phyloP scores from a whole-genome alignment of 92 coral and sea anemone species.

The Virgularia gustaviana region DNA sequence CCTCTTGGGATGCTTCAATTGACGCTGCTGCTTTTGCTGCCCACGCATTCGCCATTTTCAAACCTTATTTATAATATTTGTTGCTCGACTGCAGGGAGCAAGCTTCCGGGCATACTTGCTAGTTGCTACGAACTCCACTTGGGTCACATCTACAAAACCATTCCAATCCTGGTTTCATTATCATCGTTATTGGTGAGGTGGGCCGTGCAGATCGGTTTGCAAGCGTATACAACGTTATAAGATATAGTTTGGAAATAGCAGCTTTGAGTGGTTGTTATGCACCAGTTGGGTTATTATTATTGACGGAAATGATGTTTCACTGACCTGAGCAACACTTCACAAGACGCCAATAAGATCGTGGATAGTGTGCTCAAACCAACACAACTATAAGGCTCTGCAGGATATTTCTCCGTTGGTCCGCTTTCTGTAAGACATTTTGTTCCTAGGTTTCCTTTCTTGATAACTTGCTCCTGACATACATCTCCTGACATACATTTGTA shows the following conservation, averaged over 20 bases:
- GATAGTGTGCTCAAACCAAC: conserved; percentile 7
- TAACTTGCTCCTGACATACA: background rate
- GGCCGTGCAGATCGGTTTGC: too few species aligned
- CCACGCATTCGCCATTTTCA: conserved; percentile 33
- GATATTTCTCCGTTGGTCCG: conserved; percentile 3
- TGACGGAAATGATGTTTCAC: conserved; percentile 27
- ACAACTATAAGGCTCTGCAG: conserved; percentile 7
- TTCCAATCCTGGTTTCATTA: too few species aligned
- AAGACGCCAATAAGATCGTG: conserved; percentile 24
- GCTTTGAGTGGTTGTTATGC: conserved; percentile 9
- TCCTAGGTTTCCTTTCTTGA: background rate
- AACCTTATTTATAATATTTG: conserved; percentile 15
- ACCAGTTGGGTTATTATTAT: conserved; percentile 24
- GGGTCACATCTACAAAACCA: background rate
- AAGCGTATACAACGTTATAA: too few species aligned
- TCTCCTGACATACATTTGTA: background rate
- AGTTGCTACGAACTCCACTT: background rate
- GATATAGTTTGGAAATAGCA: background rate
- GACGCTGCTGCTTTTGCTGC: background rate
- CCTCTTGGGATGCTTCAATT: background rate
- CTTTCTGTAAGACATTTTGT: conserved; percentile 9
- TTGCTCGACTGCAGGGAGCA: conserved; percentile 9
- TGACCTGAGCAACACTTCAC: conserved; percentile 29
- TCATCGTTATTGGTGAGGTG: too few species aligned
- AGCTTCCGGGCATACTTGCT: background rate